Evolutionary conservation across 1,140 invertebrate species (phyloP).

Genomic region (Drosophila cardini): DNA sequence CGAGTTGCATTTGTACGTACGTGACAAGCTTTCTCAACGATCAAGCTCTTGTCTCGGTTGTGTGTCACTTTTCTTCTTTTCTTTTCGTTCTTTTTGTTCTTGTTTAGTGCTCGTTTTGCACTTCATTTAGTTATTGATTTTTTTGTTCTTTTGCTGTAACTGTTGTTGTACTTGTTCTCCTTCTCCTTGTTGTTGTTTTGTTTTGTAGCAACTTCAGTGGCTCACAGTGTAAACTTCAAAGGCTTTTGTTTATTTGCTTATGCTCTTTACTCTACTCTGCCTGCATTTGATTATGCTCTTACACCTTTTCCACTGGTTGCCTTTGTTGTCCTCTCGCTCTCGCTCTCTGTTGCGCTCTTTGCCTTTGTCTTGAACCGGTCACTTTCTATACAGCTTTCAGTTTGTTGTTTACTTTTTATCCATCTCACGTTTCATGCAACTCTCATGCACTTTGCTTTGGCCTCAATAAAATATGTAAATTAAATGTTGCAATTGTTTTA

Average conservation of each 20-base stretch:
- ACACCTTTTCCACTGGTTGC: conserved; percentile 7
- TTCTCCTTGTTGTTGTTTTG: conserved; percentile 31
- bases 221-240: conserved; percentile 39
- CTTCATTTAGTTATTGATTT: conserved; percentile 52
- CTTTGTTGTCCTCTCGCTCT: not conserved
- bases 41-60: conserved; percentile 17
- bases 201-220: conserved; percentile 28
- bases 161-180: conserved; percentile 11
- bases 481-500: conserved; percentile 45
- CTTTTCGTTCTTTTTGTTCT: not conserved
- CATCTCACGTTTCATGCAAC: conserved; percentile 49
- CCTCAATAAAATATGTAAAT: conserved; percentile 52
- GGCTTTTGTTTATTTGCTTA: conserved; percentile 40
- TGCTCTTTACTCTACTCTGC: conserved; percentile 13
- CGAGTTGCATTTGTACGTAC: conserved; percentile 19
- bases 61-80: not conserved
- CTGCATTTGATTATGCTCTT: conserved; percentile 19
- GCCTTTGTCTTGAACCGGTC: conserved; percentile 34
- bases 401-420: conserved; percentile 40
- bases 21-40: conserved; percentile 26
- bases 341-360: not conserved
- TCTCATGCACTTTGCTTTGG: conserved; percentile 16
- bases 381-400: conserved; percentile 49
- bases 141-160: conserved; percentile 27
- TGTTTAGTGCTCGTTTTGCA: conserved; percentile 34